Percentiles rank a stretch among this genome's conserved stretches.
Evolutionary conservation across 2,797 vertebrate genomes (phyloP).

Genomic region (Alcedo atthis): DNA sequence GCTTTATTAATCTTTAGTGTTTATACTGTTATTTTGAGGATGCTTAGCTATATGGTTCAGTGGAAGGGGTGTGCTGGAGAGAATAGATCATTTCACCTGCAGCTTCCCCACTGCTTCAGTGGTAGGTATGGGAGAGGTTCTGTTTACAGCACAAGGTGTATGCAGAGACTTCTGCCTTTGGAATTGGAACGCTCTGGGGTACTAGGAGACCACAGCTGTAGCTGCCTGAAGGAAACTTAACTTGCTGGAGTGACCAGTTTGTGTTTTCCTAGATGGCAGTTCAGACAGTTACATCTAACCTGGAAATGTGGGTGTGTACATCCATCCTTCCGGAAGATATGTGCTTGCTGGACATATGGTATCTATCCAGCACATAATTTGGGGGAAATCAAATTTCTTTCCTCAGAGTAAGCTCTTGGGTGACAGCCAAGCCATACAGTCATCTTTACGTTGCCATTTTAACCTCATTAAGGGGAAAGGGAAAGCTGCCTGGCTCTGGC

Average conservation of each 20-base stretch:
- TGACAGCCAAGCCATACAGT: neutral
- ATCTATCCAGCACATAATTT: neutral
- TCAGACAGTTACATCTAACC: neutral
- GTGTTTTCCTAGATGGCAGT: neutral
- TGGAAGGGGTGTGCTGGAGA: neutral
- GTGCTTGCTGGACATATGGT: neutral
- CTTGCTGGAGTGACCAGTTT: neutral
- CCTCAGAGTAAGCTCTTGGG: conserved; percentile 24
- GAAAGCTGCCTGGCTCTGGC: neutral
- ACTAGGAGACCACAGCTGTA: neutral
- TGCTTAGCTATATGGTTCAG: neutral
- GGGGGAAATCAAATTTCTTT: conserved; percentile 10
- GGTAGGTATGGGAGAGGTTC: neutral
- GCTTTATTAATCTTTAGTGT: neutral
- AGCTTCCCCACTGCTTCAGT: neutral
- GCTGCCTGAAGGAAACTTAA: neutral
- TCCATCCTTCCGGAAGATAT: neutral
- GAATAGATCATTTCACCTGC: neutral
- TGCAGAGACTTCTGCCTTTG: neutral
- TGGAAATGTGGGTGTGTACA: neutral
- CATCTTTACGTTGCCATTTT: conserved; percentile 16
- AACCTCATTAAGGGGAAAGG: neutral
- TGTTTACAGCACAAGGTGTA: neutral
- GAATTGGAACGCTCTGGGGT: neutral
- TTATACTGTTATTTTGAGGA: neutral